A percentile compares a stretch with the other conserved stretches of the same genome.
phyloP scores from a whole-genome alignment of 2,797 vertebrate species.

The Myotis daubentonii region DNA sequence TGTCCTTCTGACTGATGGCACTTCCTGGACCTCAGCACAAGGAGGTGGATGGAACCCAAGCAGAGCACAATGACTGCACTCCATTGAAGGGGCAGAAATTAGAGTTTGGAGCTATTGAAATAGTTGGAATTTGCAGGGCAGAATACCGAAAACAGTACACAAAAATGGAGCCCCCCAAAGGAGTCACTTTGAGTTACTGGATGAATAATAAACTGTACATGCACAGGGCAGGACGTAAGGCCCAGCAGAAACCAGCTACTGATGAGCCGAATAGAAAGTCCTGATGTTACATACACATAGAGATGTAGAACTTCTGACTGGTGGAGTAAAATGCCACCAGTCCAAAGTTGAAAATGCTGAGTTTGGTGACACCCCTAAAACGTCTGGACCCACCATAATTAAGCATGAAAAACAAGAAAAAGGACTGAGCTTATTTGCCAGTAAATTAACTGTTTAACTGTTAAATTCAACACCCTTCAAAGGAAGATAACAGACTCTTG shows the following conservation, averaged over 20 bases:
- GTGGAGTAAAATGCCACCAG: background rate
- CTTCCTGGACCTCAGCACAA: background rate
- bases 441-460: background rate
- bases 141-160: background rate
- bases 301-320: background rate
- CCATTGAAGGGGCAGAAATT: background rate
- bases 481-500: background rate
- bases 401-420: background rate
- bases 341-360: background rate
- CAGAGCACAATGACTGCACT: background rate
- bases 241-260: background rate
- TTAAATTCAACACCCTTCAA: conserved; percentile 24
- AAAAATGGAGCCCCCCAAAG: background rate
- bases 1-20: background rate
- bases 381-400: background rate
- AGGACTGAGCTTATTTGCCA: background rate
- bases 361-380: background rate
- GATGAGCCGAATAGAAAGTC: background rate
- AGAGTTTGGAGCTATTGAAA: background rate
- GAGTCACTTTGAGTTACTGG: background rate
- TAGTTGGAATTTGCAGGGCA: background rate
- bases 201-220: background rate
- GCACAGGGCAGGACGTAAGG: background rate
- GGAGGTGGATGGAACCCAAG: background rate
- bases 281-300: background rate